Evolutionary conservation across 1,140 invertebrate genomes (phyloP).

Genomic region (Brachionus koreanus): DNA sequence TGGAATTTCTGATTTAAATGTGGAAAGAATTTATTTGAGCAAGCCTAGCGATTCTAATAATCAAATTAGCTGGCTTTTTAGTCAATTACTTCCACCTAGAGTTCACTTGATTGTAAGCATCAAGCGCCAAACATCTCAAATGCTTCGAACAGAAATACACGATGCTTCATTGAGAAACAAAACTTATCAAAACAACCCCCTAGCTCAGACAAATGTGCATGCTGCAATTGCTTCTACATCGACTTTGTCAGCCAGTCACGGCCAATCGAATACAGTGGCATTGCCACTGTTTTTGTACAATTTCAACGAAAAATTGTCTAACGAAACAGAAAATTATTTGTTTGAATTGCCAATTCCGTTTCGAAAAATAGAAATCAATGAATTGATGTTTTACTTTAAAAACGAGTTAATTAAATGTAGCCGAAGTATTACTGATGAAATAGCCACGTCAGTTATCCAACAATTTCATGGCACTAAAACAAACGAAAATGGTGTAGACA

Average conservation of each 20-base stretch:
- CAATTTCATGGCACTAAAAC: not conserved
- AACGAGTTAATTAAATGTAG: constrained; percentile 4
- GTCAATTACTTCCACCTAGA: not conserved
- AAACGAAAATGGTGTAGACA: not conserved
- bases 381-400: not conserved
- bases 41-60: not conserved
- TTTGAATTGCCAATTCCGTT: constrained; percentile 33
- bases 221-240: not conserved
- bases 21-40: not conserved
- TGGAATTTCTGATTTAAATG: not conserved
- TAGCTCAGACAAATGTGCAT: not conserved
- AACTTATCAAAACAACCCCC: not conserved
- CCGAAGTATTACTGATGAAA: not conserved
- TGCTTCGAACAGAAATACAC: not conserved
- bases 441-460: not conserved
- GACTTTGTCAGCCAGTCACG: not conserved
- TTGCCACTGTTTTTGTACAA: constrained; percentile 18
- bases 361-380: not conserved
- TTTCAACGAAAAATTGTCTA: constrained; percentile 32
- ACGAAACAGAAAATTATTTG: constrained; percentile 37
- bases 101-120: constrained; percentile 40
- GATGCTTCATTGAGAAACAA: not conserved
- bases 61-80: constrained; percentile 43
- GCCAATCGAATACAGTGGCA: not conserved
- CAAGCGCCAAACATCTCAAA: not conserved